phyloP scores from a whole-genome alignment of 2,888 invertebrate genomes.

The Harpagoxenus sublaevis region DNA sequence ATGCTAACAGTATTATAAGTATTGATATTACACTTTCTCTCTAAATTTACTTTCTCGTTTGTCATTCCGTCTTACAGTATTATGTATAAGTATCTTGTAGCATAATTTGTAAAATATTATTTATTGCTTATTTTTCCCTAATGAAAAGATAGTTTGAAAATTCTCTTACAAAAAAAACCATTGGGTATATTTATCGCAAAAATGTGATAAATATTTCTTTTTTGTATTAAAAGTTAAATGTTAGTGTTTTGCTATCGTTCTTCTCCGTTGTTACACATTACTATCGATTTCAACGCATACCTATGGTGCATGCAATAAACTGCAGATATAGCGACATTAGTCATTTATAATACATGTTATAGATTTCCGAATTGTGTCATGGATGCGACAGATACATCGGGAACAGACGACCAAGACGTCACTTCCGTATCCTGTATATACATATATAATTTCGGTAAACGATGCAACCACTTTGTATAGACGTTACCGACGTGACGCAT shows the following conservation, averaged over 20 bases:
- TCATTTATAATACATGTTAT: slow-evolving; percentile 28
- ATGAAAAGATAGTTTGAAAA: neutral
- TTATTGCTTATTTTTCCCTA: neutral
- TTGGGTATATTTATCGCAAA: no score
- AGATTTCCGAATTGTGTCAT: slow-evolving; percentile 40
- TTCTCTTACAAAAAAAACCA: neutral
- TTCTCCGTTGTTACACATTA: neutral
- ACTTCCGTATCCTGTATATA: slow-evolving; percentile 32
- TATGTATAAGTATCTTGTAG: neutral
- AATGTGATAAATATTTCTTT: neutral
- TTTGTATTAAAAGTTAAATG: neutral
- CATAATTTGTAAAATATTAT: neutral
- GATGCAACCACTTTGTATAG: slow-evolving; percentile 20
- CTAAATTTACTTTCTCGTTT: neutral
- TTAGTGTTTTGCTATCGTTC: neutral
- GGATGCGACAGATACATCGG: slow-evolving; percentile 31
- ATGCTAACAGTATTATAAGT: no score
- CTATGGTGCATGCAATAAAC: slow-evolving; percentile 20
- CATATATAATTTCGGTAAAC: slow-evolving; percentile 27
- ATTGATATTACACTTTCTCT: no score
- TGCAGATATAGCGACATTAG: neutral
- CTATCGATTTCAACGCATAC: neutral
- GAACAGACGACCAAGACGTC: slow-evolving; percentile 42
- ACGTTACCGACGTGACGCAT: neutral
- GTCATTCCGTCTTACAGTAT: neutral